Evolutionary conservation across 1,140 invertebrate genomes (phyloP), one percentile per base, ranked within the genome.

Genomic region (Pseudomyrmex sp.): DNA sequence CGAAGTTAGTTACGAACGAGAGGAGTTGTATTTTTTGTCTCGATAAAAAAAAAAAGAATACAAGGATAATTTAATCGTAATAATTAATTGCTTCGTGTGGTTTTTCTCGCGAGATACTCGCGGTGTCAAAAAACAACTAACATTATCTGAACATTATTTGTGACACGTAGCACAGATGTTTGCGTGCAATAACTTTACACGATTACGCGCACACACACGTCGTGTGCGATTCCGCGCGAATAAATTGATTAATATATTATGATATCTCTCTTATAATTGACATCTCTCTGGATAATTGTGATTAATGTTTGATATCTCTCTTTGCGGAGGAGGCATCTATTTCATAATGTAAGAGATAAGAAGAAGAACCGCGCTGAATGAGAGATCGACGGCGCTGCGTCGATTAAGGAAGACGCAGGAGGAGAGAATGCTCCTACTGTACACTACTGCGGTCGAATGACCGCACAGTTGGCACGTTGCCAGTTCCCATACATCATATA

Each of bases 401-500:
- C 5, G 13, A 35, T 18, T 44, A 23, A 50, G 48, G 59, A 70
- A 18, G 59, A 10, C 58, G 76, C 56, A 80, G 18, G 20, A 18
- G n/a, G 52, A 73, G 77, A 44, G 66, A 52, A 62, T 44, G 66
- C 65, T 75, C 18, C 18, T 18, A 18, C 18, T 26, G 26, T 26
- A 26, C 26, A 26, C 20, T 54, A 63, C 62, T 77, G 88, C 75
- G 70, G 83, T 74, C 68, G 86, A 75, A 75, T 86, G 88, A 90
- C 89, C 89, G 73, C 87, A 86, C 87, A 86, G 35, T 91, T 91
- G 90, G 90, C 90, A 69, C 75, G 20, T 69, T 90, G 90, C 91
- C 91, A 88, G 83, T 73, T 79, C 85, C 59, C 91, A 89, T 91
- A 87, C 85, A 91, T 91, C 91, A 92, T 86, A 83, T 86, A 83